Evolutionary conservation across 1,140 invertebrate species (phyloP), one percentile per base, ranked within the genome.

Genomic region (Drosophila nigrodunni): DNA sequence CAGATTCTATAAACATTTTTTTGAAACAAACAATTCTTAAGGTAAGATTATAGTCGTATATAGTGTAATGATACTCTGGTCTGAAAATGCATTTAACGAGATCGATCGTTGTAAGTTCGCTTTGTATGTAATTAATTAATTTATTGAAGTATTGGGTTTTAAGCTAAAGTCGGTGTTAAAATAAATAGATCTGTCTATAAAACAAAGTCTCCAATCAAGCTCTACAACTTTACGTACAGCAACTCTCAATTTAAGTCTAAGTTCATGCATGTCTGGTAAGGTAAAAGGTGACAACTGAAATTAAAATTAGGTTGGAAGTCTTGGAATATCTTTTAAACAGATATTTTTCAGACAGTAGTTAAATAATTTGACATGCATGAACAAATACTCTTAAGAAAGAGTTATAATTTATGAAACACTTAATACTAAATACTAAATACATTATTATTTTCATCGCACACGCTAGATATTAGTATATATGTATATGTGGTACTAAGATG

Each of bases 31-130:
- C 49, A 18, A n/a, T 64, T 64, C 41, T 34, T 64, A 52, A 52
- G 25, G 35, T 21, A 52, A 41, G 35, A 52, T 64, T 41, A 49
- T 52, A 64, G 61, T 50, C 54, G 25, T 30, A 30, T 52, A 10
- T 54, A 54, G 61, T 21, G 35, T 52, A 37, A 74, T 85, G 81
- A 85, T 86, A 85, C 81, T 68, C 78, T 66, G 43, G 70, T 81
- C 82, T 85, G 35, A 72, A 74, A 82, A 82, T 82, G 80, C 71
- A 79, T 60, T 61, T 81, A 70, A 44, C 46, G 50, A 59, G 11
- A 25, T 49, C 57, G 44, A 46, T 34, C 44, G 58, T 11, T 44
- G 43, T 52, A 18, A 62, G 35, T 62, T 50, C 18, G 54, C 25
- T 39, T 41, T 25, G 39, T n/a, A 57, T 49, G n/a, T n/a, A n/a